phyloP scores from a whole-genome alignment of 2,888 invertebrate species.

The Tortricodes alternella region DNA sequence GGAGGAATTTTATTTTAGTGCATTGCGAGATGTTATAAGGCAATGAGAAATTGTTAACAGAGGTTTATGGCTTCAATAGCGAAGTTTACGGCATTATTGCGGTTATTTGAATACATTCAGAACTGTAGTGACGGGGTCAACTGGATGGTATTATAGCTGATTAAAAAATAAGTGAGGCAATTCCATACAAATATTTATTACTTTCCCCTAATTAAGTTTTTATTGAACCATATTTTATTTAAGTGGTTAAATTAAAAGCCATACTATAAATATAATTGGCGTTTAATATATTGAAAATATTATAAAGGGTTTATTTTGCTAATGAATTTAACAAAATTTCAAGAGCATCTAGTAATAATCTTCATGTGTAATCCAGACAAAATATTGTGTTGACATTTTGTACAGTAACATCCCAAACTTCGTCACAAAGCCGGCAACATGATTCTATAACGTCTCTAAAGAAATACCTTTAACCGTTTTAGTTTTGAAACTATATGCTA shows the following conservation, averaged over 20 bases:
- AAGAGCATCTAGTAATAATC: background rate
- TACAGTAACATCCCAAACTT: background rate
- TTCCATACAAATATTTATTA: too few relatives aligned
- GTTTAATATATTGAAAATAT: too few relatives aligned
- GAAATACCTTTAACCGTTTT: slow-evolving; percentile 50
- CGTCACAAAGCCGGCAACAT: slow-evolving; percentile 35
- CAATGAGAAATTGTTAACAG: slow-evolving; percentile 70
- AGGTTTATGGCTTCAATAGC: slow-evolving; percentile 73
- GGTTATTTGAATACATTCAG: slow-evolving; percentile 58
- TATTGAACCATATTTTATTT: too few relatives aligned
- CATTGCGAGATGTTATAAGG: slow-evolving; percentile 55
- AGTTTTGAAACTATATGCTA: slow-evolving; percentile 61
- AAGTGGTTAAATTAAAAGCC: too few relatives aligned
- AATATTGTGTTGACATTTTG: too few relatives aligned
- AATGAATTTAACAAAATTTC: background rate
- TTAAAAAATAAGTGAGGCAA: too few relatives aligned
- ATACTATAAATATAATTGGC: too few relatives aligned
- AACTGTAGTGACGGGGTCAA: slow-evolving; percentile 12
- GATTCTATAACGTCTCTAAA: slow-evolving; percentile 46
- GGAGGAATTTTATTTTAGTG: slow-evolving; percentile 48
- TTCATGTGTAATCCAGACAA: background rate
- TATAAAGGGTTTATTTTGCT: background rate
- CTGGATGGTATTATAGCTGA: too few relatives aligned
- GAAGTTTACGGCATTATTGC: slow-evolving; percentile 66
- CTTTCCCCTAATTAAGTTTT: too few relatives aligned